A percentile compares a stretch with the other conserved stretches of the same genome.
phyloP scores from a whole-genome alignment of 2,888 invertebrate species.

The Bellardia bayeri region DNA sequence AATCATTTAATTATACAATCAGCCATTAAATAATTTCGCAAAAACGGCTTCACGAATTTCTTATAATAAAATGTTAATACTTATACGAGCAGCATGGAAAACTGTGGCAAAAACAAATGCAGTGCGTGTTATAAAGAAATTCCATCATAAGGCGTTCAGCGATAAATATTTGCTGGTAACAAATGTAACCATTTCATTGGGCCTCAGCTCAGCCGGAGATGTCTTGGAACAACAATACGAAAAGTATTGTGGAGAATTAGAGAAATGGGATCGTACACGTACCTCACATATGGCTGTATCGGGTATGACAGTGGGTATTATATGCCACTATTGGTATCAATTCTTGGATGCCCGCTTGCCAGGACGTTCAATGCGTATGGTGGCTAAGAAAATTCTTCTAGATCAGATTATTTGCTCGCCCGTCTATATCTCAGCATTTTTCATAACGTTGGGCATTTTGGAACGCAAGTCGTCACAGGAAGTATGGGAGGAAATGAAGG shows the following conservation, averaged over 20 bases:
- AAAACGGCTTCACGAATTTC: constrained; percentile 8
- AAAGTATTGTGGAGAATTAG: constrained; percentile 85
- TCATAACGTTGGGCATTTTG: constrained; percentile 89
- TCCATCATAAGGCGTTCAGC: constrained; percentile 85
- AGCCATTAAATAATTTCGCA: neutral
- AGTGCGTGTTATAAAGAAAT: constrained; percentile 68
- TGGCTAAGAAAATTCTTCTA: constrained; percentile 90
- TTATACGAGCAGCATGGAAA: constrained; percentile 57
- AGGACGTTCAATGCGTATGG: constrained; percentile 87
- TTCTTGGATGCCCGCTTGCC: constrained; percentile 89
- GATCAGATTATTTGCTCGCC: constrained; percentile 95
- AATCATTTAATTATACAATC: constrained; percentile 57
- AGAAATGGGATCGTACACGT: constrained; percentile 86
- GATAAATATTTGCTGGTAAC: constrained; percentile 90
- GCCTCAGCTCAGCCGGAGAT: constrained; percentile 92
- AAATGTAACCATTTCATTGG: constrained; percentile 91
- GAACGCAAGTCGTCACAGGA: constrained; percentile 87
- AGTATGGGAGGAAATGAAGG: constrained; percentile 88
- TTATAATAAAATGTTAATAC: constrained; percentile 53
- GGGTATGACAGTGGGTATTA: constrained; percentile 90
- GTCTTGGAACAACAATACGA: constrained; percentile 92
- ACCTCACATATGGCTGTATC: constrained; percentile 91
- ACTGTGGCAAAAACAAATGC: constrained; percentile 61
- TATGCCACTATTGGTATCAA: constrained; percentile 95
- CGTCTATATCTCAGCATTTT: constrained; percentile 90